Conservation (phyloP, 2,888 invertebrate genomes). For the Pristionchus fissidentatus region DNA sequence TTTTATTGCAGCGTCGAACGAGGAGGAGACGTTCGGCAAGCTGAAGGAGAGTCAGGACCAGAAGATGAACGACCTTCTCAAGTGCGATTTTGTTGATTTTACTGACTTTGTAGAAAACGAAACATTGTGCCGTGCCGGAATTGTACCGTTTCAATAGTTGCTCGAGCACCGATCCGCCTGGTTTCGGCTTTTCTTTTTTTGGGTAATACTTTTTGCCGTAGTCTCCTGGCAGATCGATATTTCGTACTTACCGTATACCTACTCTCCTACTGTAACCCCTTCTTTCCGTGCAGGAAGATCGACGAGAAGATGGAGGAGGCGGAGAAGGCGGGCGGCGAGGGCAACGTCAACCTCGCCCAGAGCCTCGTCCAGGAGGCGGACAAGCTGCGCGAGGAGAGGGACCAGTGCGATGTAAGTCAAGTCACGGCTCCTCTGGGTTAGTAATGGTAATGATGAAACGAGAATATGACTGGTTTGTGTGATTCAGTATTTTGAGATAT, state of each 20-base stretch:
- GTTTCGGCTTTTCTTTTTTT: no score
- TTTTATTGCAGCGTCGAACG: background rate
- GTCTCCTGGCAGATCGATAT: background rate
- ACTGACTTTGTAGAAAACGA: background rate
- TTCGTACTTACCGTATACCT: background rate
- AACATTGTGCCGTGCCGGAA: no score
- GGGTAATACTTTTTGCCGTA: background rate
- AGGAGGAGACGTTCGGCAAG: slow-evolving; percentile 33
- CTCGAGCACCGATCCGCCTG: no score
- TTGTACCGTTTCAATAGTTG: no score
- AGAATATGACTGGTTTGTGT: background rate
- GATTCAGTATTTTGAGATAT: background rate
- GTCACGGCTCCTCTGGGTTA: no score
- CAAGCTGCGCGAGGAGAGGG: slow-evolving; percentile 38
- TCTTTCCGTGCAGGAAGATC: slow-evolving; percentile 16
- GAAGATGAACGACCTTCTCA: slow-evolving; percentile 33
- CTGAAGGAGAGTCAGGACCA: slow-evolving; percentile 41
- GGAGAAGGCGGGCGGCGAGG: slow-evolving; percentile 45
- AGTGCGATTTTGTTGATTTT: slow-evolving; percentile 1
- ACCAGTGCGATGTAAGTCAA: slow-evolving; percentile 26
- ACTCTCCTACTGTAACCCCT: background rate
- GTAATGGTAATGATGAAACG: background rate
- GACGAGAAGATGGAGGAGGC: slow-evolving; percentile 48
- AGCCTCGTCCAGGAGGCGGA: slow-evolving; percentile 41
- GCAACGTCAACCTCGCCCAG: slow-evolving; percentile 46